These are phyloP conservation scores for Drosophila trichaetosa DNA, from an alignment of 2,888 invertebrate species.

Conservation along the genomic window DNA sequence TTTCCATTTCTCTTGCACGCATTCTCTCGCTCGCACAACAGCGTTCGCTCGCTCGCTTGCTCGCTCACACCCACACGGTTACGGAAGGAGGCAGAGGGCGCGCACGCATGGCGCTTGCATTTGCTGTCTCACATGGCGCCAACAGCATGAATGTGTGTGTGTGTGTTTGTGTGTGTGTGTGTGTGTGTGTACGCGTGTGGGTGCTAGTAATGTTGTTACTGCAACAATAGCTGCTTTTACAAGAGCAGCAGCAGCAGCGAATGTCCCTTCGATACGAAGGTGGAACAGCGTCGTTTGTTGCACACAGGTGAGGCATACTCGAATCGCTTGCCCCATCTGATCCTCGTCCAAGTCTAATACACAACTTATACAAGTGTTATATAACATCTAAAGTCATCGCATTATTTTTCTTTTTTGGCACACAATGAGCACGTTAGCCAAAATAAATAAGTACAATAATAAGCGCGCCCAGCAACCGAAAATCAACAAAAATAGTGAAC, in stretches of 20 bases:
- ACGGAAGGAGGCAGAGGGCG: slow-evolving; percentile 32
- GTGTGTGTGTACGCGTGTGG: slow-evolving; percentile 39
- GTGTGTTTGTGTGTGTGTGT: slow-evolving; percentile 31
- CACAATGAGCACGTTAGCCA: slow-evolving; percentile 5
- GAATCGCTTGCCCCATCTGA: slow-evolving; percentile 37
- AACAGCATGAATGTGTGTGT: slow-evolving; percentile 6
- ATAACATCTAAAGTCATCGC: slow-evolving; percentile 17
- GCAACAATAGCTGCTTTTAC: slow-evolving; percentile 71
- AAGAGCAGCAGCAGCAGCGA: slow-evolving; percentile 41
- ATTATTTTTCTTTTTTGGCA: neutral
- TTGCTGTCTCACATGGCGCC: slow-evolving; percentile 70
- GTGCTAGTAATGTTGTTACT: slow-evolving; percentile 77
- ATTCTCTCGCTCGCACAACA: slow-evolving; percentile 51
- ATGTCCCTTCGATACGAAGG: slow-evolving; percentile 49
- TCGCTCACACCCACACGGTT: slow-evolving; percentile 17
- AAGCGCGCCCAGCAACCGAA: slow-evolving; percentile 30
- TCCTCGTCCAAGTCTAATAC: slow-evolving; percentile 62
- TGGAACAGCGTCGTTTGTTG: slow-evolving; percentile 23
- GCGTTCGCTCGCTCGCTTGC: slow-evolving; percentile 45
- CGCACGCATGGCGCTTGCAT: slow-evolving; percentile 80
- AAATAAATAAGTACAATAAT: slow-evolving; percentile 20
- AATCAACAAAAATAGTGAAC: slow-evolving; percentile 40
- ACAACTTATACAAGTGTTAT: slow-evolving; percentile 49
- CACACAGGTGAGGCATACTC: slow-evolving; percentile 17
- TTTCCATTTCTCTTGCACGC: slow-evolving; percentile 60